Base-by-base conservation (phyloP, 1,140 invertebrate genomes). In the Neuroterus valhalla region DNA sequence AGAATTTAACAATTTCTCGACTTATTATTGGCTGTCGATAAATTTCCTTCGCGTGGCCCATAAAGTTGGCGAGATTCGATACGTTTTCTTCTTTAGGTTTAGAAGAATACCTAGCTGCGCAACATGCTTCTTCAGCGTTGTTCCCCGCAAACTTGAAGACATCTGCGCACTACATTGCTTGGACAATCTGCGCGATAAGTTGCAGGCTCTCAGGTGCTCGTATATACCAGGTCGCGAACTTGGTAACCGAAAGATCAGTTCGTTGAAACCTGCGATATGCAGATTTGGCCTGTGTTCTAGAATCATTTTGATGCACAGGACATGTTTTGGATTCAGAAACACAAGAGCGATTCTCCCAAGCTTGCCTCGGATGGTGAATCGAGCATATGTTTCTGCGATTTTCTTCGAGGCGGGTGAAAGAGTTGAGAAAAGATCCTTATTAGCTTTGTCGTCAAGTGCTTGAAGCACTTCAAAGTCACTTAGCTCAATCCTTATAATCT, bases 101-200 rank as follows among this genome's bases (percentile, higher is more conserved):
- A 69, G n/a, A 0, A 38, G 5, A 10, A 55, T 44, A 19, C 69
- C 73, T 67, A 66, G 71, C 1, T 74, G 76, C 14, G 74, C 77
- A 5, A 79, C 69, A 14, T 79, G 74, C 48, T 79, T 79, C 19
- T 74, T 19, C 11, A 78, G 31, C 3, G 68, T 15, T n/a, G 79
- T 80, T 11, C 73, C 79, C 48, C 74, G 2, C 19, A 80, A 48
- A 31, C 38, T 48, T 31, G 45, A 12, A 21, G 69, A 3, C 31
- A 4, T 17, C 10, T 68, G 19, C 6, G 70, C 76, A 26, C 21
- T 38, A 21, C 76, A 78, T n/a, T 43, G 3, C 14, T 19, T 31
- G 3, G 76, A 46, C 71, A 71, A 78, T 17, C 66, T 66, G n/a
- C 8, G 67, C 17, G 75, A 21, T 3, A 74, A 45, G 2, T 14